Base-by-base conservation (phyloP, 2,888 invertebrate species). In the Drosophila vallismaia region DNA sequence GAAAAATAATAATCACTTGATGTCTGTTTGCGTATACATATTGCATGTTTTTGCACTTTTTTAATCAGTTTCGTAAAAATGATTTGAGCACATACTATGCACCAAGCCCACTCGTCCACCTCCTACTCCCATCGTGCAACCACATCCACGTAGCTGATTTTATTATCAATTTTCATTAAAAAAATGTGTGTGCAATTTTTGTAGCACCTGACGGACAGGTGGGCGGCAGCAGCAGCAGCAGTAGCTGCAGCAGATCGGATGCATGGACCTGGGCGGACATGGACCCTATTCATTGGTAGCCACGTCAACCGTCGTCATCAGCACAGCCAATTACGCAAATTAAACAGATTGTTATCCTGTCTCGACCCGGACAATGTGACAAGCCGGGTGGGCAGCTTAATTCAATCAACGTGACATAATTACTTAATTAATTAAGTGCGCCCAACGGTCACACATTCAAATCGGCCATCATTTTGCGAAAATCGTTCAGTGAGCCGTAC, bases 401-500 rank as follows among this genome's bases (percentile, higher is more conserved):
- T 86, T 80, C 70, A 82, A 86, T 82, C 82, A 77, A 74, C 68
- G 74, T 72, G 71, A 68, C 74, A 78, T 82, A 84, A 87, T 82
- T 87, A 82, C 85, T 87, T 82, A 87, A 87, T 82, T 82, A 82
- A 81, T 78, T 76, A 78, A 72, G 62, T 58, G 58, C 62, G 58
- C 56, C 57, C 70, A 53, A 44, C 50, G 81, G 74, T 91, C 91
- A 91, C 86, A 94, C 93, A 92, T 95, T 95, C 76, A 95, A 92
- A 90, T 95, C 95, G 60, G 95, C 94, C 95, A 95, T 95, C 94
- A 95, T 95, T 92, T 95, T 95, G 63, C 95, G 93, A 91, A 95
- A 95, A 90, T 95, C 95, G 70, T 94, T 95, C 72, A 95, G 92
- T 12, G 95, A 95, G 89, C 95, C 95, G 90, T 95, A 95, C 89